phyloP scores from a whole-genome alignment of 2,888 invertebrate genomes.

The Stenolophus ochropezus region DNA sequence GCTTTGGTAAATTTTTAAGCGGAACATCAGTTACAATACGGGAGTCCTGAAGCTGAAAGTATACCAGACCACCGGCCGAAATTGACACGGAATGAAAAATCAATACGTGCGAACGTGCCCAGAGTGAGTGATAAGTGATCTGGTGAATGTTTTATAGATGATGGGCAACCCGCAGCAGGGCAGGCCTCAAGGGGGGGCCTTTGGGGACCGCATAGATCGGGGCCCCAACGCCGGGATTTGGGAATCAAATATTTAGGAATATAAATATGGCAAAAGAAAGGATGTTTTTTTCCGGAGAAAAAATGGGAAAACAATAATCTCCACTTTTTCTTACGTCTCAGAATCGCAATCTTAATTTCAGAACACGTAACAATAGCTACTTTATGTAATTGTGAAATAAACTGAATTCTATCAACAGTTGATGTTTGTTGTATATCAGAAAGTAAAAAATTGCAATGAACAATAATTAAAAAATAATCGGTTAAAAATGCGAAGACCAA shows the following conservation, averaged over 20 bases:
- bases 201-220: not conserved
- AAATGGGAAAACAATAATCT: too few species aligned
- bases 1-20: slow-evolving; percentile 22
- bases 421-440: too few species aligned
- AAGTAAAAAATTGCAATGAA: too few species aligned
- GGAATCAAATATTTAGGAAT: not conserved
- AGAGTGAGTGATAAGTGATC: slow-evolving; percentile 58
- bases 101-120: slow-evolving; percentile 46
- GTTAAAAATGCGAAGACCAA: too few species aligned
- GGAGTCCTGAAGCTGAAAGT: not conserved
- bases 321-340: too few species aligned
- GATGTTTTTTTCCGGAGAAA: too few species aligned
- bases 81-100: slow-evolving; percentile 53
- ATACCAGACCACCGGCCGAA: not conserved
- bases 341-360: too few species aligned
- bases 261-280: not conserved
- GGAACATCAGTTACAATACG: slow-evolving; percentile 16
- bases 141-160: slow-evolving; percentile 54
- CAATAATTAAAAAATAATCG: too few species aligned
- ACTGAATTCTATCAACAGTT: too few species aligned
- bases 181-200: not conserved
- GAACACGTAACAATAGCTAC: too few species aligned
- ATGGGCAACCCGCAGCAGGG: slow-evolving; percentile 5
- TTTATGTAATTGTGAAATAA: too few species aligned
- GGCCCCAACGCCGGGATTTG: not conserved